phyloP scores from a whole-genome alignment of 2,797 vertebrate species.

The Pipistrellus nathusii region DNA sequence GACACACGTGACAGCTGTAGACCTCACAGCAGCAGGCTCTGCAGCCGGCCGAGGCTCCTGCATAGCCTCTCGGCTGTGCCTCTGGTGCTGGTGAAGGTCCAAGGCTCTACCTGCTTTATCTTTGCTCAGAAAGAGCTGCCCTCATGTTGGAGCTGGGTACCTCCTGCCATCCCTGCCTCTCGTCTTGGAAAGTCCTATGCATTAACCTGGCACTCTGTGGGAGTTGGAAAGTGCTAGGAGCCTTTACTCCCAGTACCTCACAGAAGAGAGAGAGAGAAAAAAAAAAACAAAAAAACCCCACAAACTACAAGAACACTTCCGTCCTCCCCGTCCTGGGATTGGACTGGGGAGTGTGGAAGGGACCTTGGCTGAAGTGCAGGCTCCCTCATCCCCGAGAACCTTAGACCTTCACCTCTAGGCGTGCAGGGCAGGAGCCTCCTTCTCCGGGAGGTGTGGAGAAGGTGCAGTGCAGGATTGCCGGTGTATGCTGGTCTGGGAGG shows the following conservation, averaged over 20 bases:
- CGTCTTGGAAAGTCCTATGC: background rate
- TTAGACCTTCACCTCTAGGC: background rate
- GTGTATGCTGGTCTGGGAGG: background rate
- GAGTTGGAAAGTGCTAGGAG: background rate
- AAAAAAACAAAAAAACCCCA: background rate
- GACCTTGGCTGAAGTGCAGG: background rate
- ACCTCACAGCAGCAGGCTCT: background rate
- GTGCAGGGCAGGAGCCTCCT: background rate
- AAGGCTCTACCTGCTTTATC: conserved; percentile 46
- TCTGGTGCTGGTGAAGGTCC: conserved; percentile 7
- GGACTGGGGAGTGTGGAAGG: background rate
- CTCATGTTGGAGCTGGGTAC: background rate
- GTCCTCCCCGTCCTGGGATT: background rate
- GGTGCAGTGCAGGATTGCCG: background rate
- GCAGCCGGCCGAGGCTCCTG: background rate
- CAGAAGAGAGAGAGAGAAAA: background rate
- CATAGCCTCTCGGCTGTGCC: background rate
- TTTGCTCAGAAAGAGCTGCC: background rate
- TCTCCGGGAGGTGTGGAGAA: background rate
- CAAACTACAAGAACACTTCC: too few relatives aligned
- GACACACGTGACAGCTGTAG: conserved; percentile 55
- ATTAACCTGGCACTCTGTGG: background rate
- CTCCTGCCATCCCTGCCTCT: background rate
- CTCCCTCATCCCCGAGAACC: background rate
- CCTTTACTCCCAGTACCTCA: background rate